A percentile compares a stretch with the other conserved stretches of the same genome.
phyloP scores from a whole-genome alignment of 2,888 invertebrate species.

The Metalampra italica region DNA sequence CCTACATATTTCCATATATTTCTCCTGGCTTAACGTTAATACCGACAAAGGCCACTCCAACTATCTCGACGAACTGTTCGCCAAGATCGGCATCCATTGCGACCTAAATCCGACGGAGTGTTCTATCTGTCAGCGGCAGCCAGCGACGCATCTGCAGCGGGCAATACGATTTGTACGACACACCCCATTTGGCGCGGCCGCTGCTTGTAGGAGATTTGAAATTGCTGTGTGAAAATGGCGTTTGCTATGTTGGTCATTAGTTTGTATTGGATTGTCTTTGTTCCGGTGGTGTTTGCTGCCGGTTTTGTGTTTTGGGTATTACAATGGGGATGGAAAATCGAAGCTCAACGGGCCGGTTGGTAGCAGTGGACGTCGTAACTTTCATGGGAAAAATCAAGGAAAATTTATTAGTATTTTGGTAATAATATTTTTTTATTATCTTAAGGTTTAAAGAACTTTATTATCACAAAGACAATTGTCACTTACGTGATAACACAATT shows the following conservation, averaged over 20 bases:
- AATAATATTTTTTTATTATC: too few species aligned
- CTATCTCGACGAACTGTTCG: not conserved
- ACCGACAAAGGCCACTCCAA: not conserved
- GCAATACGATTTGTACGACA: not conserved
- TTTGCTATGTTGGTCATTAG: not conserved
- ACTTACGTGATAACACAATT: too few species aligned
- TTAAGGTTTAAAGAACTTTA: too few species aligned
- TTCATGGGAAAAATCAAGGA: too few species aligned
- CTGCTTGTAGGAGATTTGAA: not conserved
- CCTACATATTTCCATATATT: not conserved
- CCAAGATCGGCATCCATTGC: not conserved
- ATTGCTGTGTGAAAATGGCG: not conserved
- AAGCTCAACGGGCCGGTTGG: too few species aligned
- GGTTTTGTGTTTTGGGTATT: not conserved
- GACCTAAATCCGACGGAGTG: not conserved
- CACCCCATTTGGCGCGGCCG: constrained; percentile 2
- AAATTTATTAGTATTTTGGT: too few species aligned
- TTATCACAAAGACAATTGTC: too few species aligned
- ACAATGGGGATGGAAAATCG: too few species aligned
- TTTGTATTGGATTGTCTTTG: too few species aligned
- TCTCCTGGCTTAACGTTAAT: not conserved
- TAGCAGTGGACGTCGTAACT: too few species aligned
- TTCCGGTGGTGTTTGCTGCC: not conserved
- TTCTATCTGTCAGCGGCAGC: constrained; percentile 1
- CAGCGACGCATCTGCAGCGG: not conserved